These are phyloP conservation scores for Sebastes vulpes DNA, from an alignment of 2,797 vertebrate species.

Conservation along the genomic window DNA sequence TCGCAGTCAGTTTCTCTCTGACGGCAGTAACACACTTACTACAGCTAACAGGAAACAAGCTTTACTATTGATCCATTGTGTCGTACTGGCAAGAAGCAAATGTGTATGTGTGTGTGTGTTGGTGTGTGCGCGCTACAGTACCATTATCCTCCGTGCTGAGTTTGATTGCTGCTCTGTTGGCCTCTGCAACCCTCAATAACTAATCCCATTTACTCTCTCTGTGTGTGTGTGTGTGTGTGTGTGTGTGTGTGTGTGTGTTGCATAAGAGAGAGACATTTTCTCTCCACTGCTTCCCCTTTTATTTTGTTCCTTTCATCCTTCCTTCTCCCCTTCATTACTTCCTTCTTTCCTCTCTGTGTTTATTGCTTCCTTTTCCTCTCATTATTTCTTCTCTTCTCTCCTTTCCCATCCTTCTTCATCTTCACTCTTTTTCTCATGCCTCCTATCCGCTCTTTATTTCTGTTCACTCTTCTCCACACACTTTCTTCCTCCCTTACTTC, in stretches of 20 bases:
- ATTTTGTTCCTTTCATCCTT: not conserved
- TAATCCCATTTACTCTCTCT: not conserved
- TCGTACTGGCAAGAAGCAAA: not conserved
- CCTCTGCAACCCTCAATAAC: not conserved
- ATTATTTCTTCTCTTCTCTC: not conserved
- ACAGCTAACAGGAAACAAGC: slow-evolving; percentile 5
- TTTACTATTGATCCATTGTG: not conserved
- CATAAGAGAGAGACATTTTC: not conserved
- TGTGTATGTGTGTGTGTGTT: not conserved
- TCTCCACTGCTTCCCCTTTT: not conserved
- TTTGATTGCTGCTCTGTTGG: not conserved
- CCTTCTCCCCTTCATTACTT: not conserved
- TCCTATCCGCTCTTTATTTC: not conserved
- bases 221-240: not conserved
- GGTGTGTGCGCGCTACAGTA: not conserved
- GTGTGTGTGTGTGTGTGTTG: not conserved
- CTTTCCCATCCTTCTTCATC: not conserved
- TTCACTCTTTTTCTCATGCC: not conserved
- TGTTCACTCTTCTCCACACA: not conserved
- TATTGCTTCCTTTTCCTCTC: not conserved
- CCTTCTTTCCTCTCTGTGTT: not conserved
- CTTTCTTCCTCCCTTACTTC: not conserved
- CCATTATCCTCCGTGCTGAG: not conserved
- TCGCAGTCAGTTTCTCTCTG: not conserved
- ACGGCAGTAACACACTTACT: not conserved